Percentiles rank a stretch among this genome's conserved stretches.
These are phyloP conservation scores for Enteromius radiatus DNA, from an alignment of 2,797 vertebrate genomes.

Conservation along the genomic window DNA sequence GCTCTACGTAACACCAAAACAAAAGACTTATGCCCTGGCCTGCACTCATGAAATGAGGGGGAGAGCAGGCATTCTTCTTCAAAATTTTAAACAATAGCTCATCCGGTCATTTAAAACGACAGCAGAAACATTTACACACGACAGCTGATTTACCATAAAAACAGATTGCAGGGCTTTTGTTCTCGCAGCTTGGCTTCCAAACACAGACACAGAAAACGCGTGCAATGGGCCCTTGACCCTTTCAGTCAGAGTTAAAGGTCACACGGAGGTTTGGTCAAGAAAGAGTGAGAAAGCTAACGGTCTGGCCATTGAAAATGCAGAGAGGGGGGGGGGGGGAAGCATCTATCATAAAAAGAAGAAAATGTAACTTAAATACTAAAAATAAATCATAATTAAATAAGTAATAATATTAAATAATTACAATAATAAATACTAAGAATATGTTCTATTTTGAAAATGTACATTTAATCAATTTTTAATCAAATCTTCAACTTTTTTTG, in stretches of 20 bases:
- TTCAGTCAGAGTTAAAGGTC: conserved; percentile 9
- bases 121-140: conserved; percentile 34
- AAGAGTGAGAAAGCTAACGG: conserved; percentile 12
- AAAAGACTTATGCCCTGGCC: conserved; percentile 2
- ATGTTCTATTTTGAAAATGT: neutral
- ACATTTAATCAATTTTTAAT: neutral
- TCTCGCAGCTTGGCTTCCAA: neutral
- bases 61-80: neutral
- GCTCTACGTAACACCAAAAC: conserved; percentile 16
- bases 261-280: neutral
- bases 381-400: neutral
- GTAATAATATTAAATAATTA: neutral
- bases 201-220: neutral
- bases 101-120: conserved; percentile 22
- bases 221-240: neutral
- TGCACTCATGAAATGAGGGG: neutral
- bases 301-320: neutral
- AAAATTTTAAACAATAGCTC: conserved; percentile 14
- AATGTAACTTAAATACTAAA: neutral
- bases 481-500: too few relatives aligned
- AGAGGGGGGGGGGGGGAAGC: too few relatives aligned
- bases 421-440: neutral
- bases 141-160: conserved; percentile 28
- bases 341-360: too few relatives aligned
- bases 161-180: conserved; percentile 41